Percentiles rank a stretch among this genome's conserved stretches.
Conservation (phyloP, 2,797 vertebrate species). For the Argentina silus region DNA sequence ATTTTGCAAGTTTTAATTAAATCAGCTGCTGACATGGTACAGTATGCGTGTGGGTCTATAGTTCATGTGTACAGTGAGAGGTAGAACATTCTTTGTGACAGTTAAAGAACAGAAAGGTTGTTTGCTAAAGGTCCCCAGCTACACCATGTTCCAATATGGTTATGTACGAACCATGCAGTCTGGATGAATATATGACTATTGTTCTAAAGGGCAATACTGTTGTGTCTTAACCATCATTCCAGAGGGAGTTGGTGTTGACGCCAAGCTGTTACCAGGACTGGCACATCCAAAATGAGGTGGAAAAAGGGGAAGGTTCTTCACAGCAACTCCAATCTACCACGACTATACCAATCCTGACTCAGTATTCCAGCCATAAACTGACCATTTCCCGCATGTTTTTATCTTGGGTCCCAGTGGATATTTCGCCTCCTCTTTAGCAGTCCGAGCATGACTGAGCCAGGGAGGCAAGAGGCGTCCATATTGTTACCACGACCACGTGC, state of each 20-base stretch:
- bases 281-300: constrained; percentile 67
- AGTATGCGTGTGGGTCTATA: too few relatives aligned
- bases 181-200: neutral
- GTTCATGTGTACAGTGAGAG: too few relatives aligned
- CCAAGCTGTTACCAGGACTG: constrained; percentile 64
- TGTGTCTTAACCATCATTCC: constrained; percentile 56
- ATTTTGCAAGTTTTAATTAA: too few relatives aligned
- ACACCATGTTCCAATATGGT: neutral
- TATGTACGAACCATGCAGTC: neutral
- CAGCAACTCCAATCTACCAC: constrained; percentile 58
- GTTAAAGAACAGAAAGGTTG: neutral
- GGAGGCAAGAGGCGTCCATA: constrained; percentile 63
- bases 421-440: constrained; percentile 57
- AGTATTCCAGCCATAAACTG: constrained; percentile 67
- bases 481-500: constrained; percentile 46
- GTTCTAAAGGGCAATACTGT: constrained; percentile 39
- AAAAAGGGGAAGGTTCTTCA: constrained; percentile 67
- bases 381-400: constrained; percentile 70
- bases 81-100: too few relatives aligned
- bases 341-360: constrained; percentile 67
- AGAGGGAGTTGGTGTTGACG: constrained; percentile 47
- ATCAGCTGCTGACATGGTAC: too few relatives aligned
- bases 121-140: constrained; percentile 8
- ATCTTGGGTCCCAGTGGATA: constrained; percentile 49
- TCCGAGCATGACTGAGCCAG: constrained; percentile 63